Evolutionary conservation across 2,113 vertebrate genomes (phyloP), one percentile per base, ranked within the genome.

Genomic region (Acinonyx jubatus): DNA sequence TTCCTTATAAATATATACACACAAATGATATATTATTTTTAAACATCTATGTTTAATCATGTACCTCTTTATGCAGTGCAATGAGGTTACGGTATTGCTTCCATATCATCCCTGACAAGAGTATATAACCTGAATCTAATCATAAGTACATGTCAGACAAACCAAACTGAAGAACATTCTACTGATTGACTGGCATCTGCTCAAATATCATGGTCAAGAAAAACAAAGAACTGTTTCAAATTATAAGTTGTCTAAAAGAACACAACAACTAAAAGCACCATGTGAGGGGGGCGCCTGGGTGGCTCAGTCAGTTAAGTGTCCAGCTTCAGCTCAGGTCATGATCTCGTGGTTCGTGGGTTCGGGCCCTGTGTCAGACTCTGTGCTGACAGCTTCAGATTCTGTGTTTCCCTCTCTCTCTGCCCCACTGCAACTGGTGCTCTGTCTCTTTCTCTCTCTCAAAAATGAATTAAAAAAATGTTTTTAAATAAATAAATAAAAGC

Each of bases 71-170:
- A 38, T n/a, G 63, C 29, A 25, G 66, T 50, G 21, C 3, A 52
- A 25, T 73, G 33, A 93, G 31, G 21, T 61, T 29, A 61, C 27
- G 78, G 7, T 74, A 81, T 73, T 45, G 61, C 11, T 91, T 61
- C 33, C 81, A 25, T 33, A 29, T 61, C 61, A 69, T 61, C 50
- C 2, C 85, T 52, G 27, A n/a, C 65, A 73, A 88, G 79, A 96
- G n/a, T 13, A 76, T 5, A 57, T 78, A 95, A 88, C 52, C 78
- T 89, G 33, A 90, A 88, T 84, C 66, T 80, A 48, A 91, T 94
- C 25, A 74, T 31, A 52, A 88, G 31, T 41, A 85, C 19, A 79
- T 1, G 80, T 55, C 14, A 80, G 61, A 89, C 23, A 95, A 93
- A 52, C 12, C 94, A 69, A 96, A 74, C 0, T 85, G 33, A 96